Evolutionary conservation across 2,888 invertebrate species (phyloP), one percentile per base, ranked within the genome.

Genomic region (Mellilla xanthometata): DNA sequence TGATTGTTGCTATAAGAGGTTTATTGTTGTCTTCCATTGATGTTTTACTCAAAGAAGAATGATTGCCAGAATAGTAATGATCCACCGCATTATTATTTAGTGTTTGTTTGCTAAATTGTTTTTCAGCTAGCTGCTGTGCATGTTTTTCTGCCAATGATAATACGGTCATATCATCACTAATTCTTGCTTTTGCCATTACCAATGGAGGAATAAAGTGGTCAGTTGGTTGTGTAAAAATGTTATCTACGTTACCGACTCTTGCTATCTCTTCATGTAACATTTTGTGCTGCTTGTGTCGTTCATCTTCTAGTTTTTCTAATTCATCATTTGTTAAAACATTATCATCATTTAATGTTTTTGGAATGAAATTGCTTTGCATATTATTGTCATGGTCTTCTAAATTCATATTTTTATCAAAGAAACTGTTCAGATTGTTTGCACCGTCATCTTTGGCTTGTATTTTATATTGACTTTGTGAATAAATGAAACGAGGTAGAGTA

Each of bases 131-230:
- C 60, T 85, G 81, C 66, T 91, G 84, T 12, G 84, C 81, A 66
- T 86, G 76, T 72, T 90, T 81, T 76, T 87, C 83, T 76, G 89
- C 71, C 61, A 90, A 64, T 2, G 90, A 88, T 50, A 90, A 65
- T 31, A 89, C 87, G 15, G 79, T 88, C 90, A 90, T 89, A 40
- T 90, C 90, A 49, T 90, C 81, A 53, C 83, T 84, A 13, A 88
- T 72, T 70, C 81, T 90, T 35, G 90, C 82, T 56, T 89, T 90
- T 13, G 90, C 90, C 86, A 90, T 90, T 2, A 90, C 90, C 15
- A 90, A 57, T 2, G 90, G 90, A 2, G 90, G 90, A 13, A 90
- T 77, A 57, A 90, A 90, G 56, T 90, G 90, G 55, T 90, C 90
- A 6, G 89, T 82, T 2, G 89, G 83, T 58, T 88, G 90, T 5